phyloP scores from a whole-genome alignment of 2,888 invertebrate genomes.

The Pollenia amentaria region DNA sequence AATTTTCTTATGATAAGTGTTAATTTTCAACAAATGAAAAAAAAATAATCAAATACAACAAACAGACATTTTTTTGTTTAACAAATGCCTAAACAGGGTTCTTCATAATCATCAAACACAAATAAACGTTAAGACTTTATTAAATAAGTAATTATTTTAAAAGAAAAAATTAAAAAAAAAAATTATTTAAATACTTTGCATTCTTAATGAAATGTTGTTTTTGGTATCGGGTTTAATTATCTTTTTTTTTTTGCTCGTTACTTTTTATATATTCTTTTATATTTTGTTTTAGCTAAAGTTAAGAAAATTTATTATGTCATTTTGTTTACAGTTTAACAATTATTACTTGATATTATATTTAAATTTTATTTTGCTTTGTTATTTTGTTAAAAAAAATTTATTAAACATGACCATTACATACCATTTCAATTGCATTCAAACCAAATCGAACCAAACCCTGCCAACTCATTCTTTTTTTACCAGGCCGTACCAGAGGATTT shows the following conservation, averaged over 20 bases:
- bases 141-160: background rate
- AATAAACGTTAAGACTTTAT: constrained; percentile 1
- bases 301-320: constrained; percentile 45
- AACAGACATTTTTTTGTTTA: background rate
- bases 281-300: background rate
- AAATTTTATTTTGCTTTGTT: constrained; percentile 36
- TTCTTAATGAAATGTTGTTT: constrained; percentile 12
- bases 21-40: constrained; percentile 24
- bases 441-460: background rate
- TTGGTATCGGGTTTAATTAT: constrained; percentile 29
- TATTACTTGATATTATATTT: constrained; percentile 31
- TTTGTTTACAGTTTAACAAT: constrained; percentile 36
- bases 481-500: constrained; percentile 9
- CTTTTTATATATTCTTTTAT: background rate
- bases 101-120: background rate
- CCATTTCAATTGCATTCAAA: background rate
- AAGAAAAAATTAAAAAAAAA: background rate
- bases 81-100: constrained; percentile 11
- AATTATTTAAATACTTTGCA: background rate
- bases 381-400: background rate
- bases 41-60: constrained; percentile 35
- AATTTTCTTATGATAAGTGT: constrained; percentile 62
- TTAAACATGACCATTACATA: constrained; percentile 34
- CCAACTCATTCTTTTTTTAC: background rate
- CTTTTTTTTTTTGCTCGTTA: background rate